These are phyloP conservation scores for Rhinopithecus roxellana DNA, from an alignment of 2,113 vertebrate genomes.

Conservation along the genomic window DNA sequence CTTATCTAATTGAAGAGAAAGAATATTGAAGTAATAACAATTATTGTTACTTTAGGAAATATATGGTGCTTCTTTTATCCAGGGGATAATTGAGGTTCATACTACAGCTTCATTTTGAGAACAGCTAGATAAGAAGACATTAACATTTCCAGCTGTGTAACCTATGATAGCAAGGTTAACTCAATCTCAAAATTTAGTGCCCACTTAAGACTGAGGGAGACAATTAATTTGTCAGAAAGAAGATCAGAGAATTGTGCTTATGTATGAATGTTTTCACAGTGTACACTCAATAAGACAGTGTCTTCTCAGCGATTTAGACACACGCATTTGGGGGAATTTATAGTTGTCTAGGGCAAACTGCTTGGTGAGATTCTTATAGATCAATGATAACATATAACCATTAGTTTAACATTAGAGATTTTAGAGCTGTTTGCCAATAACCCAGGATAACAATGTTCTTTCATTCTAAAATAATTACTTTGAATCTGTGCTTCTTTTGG, in stretches of 20 bases:
- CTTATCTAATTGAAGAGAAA: background rate
- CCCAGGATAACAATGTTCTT: background rate
- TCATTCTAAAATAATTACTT: background rate
- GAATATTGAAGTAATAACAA: background rate
- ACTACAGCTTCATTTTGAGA: background rate
- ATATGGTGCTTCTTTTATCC: background rate
- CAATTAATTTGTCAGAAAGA: background rate
- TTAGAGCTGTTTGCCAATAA: background rate
- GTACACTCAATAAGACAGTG: too few species aligned
- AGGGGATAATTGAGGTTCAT: slow-evolving; percentile 35
- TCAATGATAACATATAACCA: background rate
- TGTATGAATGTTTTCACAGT: too few species aligned
- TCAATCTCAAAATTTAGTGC: background rate
- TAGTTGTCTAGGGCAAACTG: background rate
- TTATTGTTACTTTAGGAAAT: background rate
- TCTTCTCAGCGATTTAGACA: background rate
- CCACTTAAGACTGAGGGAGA: background rate
- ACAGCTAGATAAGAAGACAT: background rate
- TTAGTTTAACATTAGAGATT: background rate
- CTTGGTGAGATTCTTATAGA: background rate
- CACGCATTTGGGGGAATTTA: background rate
- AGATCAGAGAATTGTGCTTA: background rate
- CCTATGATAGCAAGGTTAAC: background rate
- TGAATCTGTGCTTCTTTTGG: background rate
- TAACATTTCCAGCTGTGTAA: too few species aligned